These are phyloP conservation scores for Choloepus didactylus DNA, from an alignment of 2,797 vertebrate genomes.

Conservation along the genomic window DNA sequence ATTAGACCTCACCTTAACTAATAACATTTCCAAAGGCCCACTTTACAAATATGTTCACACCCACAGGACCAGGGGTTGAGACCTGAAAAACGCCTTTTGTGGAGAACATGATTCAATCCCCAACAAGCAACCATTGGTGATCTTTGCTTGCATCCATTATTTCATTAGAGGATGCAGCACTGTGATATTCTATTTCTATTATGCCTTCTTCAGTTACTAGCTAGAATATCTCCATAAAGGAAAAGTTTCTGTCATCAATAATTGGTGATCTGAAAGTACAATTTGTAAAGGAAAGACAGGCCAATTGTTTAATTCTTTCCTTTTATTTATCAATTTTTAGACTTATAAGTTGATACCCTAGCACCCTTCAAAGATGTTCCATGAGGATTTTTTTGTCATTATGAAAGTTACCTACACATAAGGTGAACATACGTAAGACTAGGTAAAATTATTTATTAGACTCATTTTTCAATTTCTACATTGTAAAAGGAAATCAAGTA, in stretches of 20 bases:
- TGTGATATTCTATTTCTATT: neutral
- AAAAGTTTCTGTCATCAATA: neutral
- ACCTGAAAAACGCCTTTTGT: too few species aligned
- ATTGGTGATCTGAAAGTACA: neutral
- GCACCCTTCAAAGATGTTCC: neutral
- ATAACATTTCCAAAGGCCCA: too few species aligned
- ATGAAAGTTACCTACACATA: neutral
- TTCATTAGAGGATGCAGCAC: neutral
- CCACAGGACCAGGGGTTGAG: too few species aligned
- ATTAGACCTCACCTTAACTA: too few species aligned
- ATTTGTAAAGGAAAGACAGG: neutral
- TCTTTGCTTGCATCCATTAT: neutral
- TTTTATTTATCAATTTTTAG: neutral
- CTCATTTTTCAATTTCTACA: neutral
- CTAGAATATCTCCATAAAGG: neutral
- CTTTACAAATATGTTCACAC: too few species aligned
- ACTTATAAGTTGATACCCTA: neutral
- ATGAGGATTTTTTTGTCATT: neutral
- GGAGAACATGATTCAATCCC: too few species aligned
- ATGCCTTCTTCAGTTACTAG: neutral
- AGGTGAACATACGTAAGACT: neutral
- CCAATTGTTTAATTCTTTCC: neutral
- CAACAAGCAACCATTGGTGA: neutral
- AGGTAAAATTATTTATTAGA: neutral
- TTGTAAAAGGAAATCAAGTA: neutral